Conservation (phyloP, 2,888 invertebrate species). For the Microplitis deprimator region DNA sequence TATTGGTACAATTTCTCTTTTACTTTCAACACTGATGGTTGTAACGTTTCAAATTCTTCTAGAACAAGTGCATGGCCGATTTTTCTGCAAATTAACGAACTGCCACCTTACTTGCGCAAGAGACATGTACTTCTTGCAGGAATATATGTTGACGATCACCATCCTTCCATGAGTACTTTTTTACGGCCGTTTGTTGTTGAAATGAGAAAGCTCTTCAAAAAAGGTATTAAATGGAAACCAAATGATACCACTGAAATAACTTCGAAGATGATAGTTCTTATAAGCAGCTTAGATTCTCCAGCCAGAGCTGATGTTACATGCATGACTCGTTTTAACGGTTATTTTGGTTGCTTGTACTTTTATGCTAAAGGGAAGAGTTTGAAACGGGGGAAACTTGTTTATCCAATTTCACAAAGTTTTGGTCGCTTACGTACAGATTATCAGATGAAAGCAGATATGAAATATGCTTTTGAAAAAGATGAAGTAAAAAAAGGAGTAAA, state of each 20-base stretch:
- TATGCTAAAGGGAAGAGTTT: constrained; percentile 21
- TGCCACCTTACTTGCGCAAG: constrained; percentile 45
- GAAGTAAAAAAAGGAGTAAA: constrained; percentile 3
- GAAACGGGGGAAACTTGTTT: not conserved
- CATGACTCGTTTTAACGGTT: constrained; percentile 44
- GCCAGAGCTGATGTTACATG: constrained; percentile 33
- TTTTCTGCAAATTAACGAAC: constrained; percentile 46
- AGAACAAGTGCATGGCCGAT: constrained; percentile 42
- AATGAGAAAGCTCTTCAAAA: constrained; percentile 8
- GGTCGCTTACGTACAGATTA: not conserved
- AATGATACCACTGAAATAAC: not conserved
- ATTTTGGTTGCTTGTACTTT: constrained; percentile 44
- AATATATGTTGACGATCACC: constrained; percentile 32
- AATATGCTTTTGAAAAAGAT: not conserved
- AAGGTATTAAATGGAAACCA: constrained; percentile 37
- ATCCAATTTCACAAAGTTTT: constrained; percentile 2
- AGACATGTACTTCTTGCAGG: constrained; percentile 41
- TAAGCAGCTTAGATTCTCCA: constrained; percentile 36
- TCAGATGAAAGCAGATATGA: not conserved
- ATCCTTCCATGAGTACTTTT: constrained; percentile 33
- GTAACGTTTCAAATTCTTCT: constrained; percentile 34
- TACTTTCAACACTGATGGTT: constrained; percentile 43
- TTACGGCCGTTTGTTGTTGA: constrained; percentile 33
- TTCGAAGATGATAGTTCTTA: constrained; percentile 4
- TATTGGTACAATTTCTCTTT: constrained; percentile 39